Percentiles rank a stretch among this genome's conserved stretches.
Evolutionary conservation across 2,113 vertebrate species (phyloP).

Genomic region (Echinops telfairi): DNA sequence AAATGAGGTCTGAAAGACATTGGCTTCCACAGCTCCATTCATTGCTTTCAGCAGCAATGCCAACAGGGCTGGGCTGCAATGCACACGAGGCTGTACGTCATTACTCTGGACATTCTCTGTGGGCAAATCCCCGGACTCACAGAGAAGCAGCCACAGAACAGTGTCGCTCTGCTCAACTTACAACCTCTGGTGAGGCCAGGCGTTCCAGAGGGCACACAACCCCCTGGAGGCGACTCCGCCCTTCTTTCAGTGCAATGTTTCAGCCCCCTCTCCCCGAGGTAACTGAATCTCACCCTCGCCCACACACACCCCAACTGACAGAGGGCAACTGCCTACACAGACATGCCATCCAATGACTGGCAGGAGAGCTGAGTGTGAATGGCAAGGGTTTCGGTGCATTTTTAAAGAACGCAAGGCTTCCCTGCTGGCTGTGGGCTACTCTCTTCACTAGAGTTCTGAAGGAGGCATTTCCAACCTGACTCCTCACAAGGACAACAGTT

Average conservation of each 20-base stretch:
- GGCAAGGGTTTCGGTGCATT: constrained; percentile 24
- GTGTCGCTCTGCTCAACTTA: constrained; percentile 20
- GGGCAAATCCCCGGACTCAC: too few species aligned
- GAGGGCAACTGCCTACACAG: neutral
- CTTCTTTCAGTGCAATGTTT: neutral
- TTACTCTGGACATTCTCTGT: neutral
- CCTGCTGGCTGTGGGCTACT: neutral
- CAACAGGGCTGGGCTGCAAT: constrained; percentile 10
- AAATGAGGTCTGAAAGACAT: constrained; percentile 54
- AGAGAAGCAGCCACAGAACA: constrained; percentile 17
- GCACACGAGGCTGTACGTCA: neutral
- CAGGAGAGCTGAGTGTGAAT: neutral
- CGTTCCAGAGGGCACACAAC: constrained; percentile 6
- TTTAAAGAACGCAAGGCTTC: neutral
- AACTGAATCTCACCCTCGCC: constrained; percentile 31
- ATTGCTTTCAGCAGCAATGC: neutral
- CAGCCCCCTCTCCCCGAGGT: neutral
- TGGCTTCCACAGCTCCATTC: constrained; percentile 24
- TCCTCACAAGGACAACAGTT: constrained; percentile 32
- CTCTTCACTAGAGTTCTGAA: neutral
- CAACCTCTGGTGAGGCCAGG: neutral
- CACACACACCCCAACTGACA: constrained; percentile 16
- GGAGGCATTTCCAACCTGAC: constrained; percentile 55
- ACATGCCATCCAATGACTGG: neutral
- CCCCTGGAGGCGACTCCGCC: neutral